Base-by-base conservation (phyloP, 2,113 vertebrate genomes). In the Cariama cristata region DNA sequence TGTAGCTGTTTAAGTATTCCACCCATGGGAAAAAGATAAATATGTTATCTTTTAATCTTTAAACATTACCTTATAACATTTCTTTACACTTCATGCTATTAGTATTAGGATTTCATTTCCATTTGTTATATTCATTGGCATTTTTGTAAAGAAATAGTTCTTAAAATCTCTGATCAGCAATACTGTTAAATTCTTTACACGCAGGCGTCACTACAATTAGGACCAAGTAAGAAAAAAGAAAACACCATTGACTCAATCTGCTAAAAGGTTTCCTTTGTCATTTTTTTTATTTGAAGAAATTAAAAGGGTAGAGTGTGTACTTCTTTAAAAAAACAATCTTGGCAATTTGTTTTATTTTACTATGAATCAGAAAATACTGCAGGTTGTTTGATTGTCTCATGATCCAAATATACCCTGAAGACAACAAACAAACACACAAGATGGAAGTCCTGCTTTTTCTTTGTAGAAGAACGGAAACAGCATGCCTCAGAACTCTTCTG, bases 31-130 rank as follows among this genome's bases (percentile, higher is more conserved):
- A 97, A 91, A 92, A 89, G 84, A 87, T 62, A 92, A 90, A 97
- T 94, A 91, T 91, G 93, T 97, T 97, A 76, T 60, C 35, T 91
- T 89, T 71, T 96, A 86, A 91, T 95, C 92, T 95, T 98, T 96
- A 97, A 95, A 96, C 77, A 76, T 91, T 96, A 86, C 27, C 75
- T 80, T 96, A 60, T 94, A 96, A 96, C 35, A 91, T 81, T 86
- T 58, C 92, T 91, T 96, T 90, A 90, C 72, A 95, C 77, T 95
- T 97, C 92, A 97, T 92, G 26, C 13, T 23, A 79, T 92, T 93
- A 86, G 42, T 96, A 91, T 90, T 67, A 94, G 33, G 50, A 47
- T 95, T 94, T 96, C 26, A 90, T 90, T 98, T 97, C 58, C 82
- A 50, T 90, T 95, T 87, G 82, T 89, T 40, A 49, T 86, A 94